Base-by-base conservation (phyloP, 37 sponge, comb jelly and placozoan genomes). In the Axinella damicornis region DNA sequence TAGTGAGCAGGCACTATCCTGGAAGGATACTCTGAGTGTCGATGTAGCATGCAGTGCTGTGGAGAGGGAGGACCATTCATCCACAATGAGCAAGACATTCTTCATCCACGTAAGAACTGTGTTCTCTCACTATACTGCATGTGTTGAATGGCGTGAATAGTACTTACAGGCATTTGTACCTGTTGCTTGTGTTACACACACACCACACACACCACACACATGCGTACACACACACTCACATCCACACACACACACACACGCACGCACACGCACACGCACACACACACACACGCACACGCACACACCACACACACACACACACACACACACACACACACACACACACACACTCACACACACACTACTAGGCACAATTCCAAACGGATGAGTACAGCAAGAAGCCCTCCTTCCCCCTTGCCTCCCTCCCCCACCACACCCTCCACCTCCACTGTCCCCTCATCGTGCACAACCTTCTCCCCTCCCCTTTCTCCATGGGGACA, bases 381-480 rank as follows among this genome's bases (percentile, higher is more conserved):
- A 34, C 55, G 27, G 75, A 74, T 58, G 37, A 74, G 58, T 86
- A 72, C 63, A 27, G 20, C 22, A 36, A 31, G 32, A 65, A 69
- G 57, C 37, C 57, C 12, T 40, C 62, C 31, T 19, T 70, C 39
- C 24, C 59, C 28, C 38, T 61, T 19, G n/a, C 53, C 38, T 15
- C 59, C 16, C 36, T 78, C 18, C 53, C 83, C 0, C 86, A 93
- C 66, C 90, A 91, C 57, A 61, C 72, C 28, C 34, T 89, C 54
- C 60, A 68, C 31, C 61, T 93, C 16, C 57, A 77, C 61, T 77
- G 77, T 41, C 94, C 94, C 31, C 56, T 93, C 20, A 63, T 86
- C 15, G 1, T 89, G 15, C 83, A 85, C 35, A 93, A 93, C 91
- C 40, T 83, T 34, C 87, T 93, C 25, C 94, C 90, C 46, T 22